These are phyloP conservation scores for Lasioglossum marginatum DNA, from an alignment of 2,888 invertebrate genomes.

Conservation along the genomic window DNA sequence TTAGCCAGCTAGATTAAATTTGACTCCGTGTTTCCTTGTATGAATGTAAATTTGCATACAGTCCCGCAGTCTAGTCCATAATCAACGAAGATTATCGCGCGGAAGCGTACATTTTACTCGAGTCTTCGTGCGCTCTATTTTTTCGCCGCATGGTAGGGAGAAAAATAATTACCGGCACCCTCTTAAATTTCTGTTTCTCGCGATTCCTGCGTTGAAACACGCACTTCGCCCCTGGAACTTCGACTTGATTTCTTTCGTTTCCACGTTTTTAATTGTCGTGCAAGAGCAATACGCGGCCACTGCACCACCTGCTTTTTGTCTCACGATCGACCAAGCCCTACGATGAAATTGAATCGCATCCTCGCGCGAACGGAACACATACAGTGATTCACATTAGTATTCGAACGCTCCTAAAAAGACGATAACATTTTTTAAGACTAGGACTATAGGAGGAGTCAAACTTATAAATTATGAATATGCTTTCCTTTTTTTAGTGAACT, in stretches of 20 bases:
- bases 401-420: neutral
- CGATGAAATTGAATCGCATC: constrained; percentile 55
- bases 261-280: constrained; percentile 57
- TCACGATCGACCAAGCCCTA: constrained; percentile 31
- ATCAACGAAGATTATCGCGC: constrained; percentile 4
- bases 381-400: neutral
- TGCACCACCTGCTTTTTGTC: constrained; percentile 43
- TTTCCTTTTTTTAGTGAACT: no score
- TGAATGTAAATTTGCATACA: constrained; percentile 7
- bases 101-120: neutral
- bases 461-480: no score
- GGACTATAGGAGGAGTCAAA: no score
- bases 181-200: neutral
- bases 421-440: neutral
- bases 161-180: neutral
- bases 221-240: neutral
- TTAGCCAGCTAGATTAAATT: neutral
- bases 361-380: constrained; percentile 29
- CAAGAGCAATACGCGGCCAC: constrained; percentile 37
- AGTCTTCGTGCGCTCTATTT: neutral
- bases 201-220: neutral
- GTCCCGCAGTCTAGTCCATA: neutral
- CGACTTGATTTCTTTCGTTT: neutral
- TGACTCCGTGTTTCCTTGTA: constrained; percentile 1
- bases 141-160: neutral